Evolutionary conservation across 2,113 vertebrate species (phyloP), one percentile per base, ranked within the genome.

Genomic region (Phyllostomus discolor): DNA sequence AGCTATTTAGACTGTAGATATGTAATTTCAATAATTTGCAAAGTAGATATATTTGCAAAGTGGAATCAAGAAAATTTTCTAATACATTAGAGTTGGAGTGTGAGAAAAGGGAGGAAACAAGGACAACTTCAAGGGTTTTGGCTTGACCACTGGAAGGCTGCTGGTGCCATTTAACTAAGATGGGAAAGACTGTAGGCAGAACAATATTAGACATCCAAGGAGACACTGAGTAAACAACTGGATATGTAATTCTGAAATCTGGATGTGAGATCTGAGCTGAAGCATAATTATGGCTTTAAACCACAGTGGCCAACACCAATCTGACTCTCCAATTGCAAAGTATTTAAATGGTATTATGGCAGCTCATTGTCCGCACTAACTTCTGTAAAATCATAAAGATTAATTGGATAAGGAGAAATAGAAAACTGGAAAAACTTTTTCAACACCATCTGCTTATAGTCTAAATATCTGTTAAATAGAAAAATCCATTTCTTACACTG

Each of bases 41-140:
- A 50, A 50, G 48, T 24, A 90, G 20, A 38, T 46, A 19, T 50
- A 35, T 31, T 46, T 91, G 73, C 26, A 82, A 52, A 66, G 24
- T 10, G 82, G 5, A 78, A 66, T 69, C 22, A 78, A 64, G 43
- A 91, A 86, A 43, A 78, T 89, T 81, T 86, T 24, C 46, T 67
- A 11, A 78, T 22, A 69, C n/a, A 67, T 35, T 73, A 50, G 24
- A 50, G 2, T 38, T 72, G 46, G 16, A 31, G 3, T 43, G 17
- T 17, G 41, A 86, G 75, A 73, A 73, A 78, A 59, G n/a, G n/a
- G 17, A 78, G 41, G 54, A 20, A 10, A 75, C 3, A 46, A 67
- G 26, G 62, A n/a, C 33, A 54, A 88, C 22, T 41, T n/a, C 22
- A 46, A 50, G 48, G 7, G 28, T 79, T 72, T 84, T 1, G 80